Base-by-base conservation (phyloP, 2,113 vertebrate species). In the Spilogale gracilis region DNA sequence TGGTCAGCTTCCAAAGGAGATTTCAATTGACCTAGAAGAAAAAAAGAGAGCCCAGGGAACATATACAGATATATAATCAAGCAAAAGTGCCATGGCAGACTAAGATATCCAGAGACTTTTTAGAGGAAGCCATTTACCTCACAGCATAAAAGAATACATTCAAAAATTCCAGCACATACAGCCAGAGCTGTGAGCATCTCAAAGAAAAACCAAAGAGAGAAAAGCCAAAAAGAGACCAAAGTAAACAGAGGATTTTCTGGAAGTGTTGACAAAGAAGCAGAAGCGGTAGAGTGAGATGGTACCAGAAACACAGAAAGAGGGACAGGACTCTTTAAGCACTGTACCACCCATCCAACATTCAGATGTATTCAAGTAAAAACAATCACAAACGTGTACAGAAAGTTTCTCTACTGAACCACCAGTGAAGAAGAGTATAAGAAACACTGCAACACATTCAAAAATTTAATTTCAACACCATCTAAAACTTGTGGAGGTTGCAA, bases 1-100 rank as follows among this genome's bases (percentile, higher is more conserved):
- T 98, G 98, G 97, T 98, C 98, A 98, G 97, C 93, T 95, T 98
- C 97, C 96, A 97, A 92, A 86, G 98, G 71, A 97, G 95, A 93
- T 95, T 98, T 98, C 97, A 98, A 97, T 27, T 96, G 98, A 98
- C 97, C 98, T 99, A 97, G 43, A 98, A 97, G 0, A 79, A 94
- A 79, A 88, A 82, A 74, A 83, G 5, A 80, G 91, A 95, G 56
- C 25, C 30, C 92, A 43, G 18, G n/a, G 17, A 88, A 95, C n/a
- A 95, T 21, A 74, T 9, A 78, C 54, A 79, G 10, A 13, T 60
- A 78, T 18, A 58, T 50, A 97, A 83, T 87, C 67, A 91, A 85
- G 20, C 80, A 71, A 78, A 83, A 96, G 61, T 89, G 23, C 38
- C 69, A 87, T 38, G 93, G 76, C 32, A 96, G 60, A 94, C 48